phyloP scores from a whole-genome alignment of 2,797 vertebrate species.

The Coilia nasus region DNA sequence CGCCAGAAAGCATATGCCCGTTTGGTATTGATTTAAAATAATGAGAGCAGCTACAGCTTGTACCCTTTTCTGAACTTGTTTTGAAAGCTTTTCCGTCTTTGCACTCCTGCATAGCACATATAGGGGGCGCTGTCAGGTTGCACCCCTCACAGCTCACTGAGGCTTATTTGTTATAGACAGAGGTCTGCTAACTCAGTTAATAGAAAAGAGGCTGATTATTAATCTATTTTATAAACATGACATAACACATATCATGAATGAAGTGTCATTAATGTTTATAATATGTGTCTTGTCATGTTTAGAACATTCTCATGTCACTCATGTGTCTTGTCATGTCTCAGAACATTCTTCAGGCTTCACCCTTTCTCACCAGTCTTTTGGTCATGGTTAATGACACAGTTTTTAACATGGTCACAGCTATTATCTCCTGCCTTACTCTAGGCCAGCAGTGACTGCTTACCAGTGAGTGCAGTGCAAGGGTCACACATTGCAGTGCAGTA shows the following conservation, averaged over 20 bases:
- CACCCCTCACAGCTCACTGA: neutral
- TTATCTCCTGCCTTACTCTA: neutral
- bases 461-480: too few relatives aligned
- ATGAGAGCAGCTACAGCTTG: neutral
- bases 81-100: neutral
- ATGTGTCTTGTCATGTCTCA: too few relatives aligned
- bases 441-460: neutral
- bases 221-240: too few relatives aligned
- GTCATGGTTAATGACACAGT: too few relatives aligned
- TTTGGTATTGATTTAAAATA: constrained; percentile 13
- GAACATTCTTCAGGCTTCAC: too few relatives aligned
- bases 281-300: too few relatives aligned
- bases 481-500: too few relatives aligned
- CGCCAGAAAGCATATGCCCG: neutral
- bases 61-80: neutral
- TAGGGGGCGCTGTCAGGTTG: neutral
- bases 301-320: too few relatives aligned
- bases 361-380: too few relatives aligned
- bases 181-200: neutral
- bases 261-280: too few relatives aligned
- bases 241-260: too few relatives aligned
- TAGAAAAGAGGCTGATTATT: neutral
- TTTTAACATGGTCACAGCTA: neutral
- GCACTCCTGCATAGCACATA: neutral
- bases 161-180: neutral